Evolutionary conservation across 2,888 invertebrate species (phyloP).

Genomic region (Cheilosia pagana): DNA sequence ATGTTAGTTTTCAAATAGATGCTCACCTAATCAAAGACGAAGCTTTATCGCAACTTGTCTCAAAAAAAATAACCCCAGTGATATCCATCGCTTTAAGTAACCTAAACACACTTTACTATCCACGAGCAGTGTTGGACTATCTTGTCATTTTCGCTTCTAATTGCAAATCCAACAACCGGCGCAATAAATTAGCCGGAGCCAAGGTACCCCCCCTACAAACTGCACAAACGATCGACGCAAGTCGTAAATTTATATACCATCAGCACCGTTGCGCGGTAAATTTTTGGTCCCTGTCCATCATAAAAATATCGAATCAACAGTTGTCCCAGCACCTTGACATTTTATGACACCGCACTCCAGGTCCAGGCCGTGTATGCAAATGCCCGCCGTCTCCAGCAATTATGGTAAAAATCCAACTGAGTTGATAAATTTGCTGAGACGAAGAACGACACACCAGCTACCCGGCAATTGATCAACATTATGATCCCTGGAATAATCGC

Average conservation of each 20-base stretch:
- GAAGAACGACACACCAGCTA: background rate
- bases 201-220: background rate
- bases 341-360: conserved; percentile 57
- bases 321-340: conserved; percentile 39
- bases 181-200: conserved; percentile 37
- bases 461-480: conserved; percentile 36
- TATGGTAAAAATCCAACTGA: conserved; percentile 44
- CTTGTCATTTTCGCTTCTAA: conserved; percentile 14
- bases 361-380: conserved; percentile 33
- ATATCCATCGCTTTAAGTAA: background rate
- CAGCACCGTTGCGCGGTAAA: background rate
- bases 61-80: too few relatives aligned
- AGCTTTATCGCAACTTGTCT: too few relatives aligned
- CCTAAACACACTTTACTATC: background rate
- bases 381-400: conserved; percentile 39
- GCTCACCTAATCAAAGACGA: too few relatives aligned
- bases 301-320: conserved; percentile 57
- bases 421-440: conserved; percentile 27
- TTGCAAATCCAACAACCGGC: conserved; percentile 31
- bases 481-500: conserved; percentile 40
- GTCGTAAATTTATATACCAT: conserved; percentile 58
- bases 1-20: too few relatives aligned
- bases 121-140: conserved; percentile 3
- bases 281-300: conserved; percentile 47
- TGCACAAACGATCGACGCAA: conserved; percentile 48